Evolutionary conservation across 2,888 invertebrate genomes (phyloP), one percentile per base, ranked within the genome.

Genomic region (Synergus laeviventris): DNA sequence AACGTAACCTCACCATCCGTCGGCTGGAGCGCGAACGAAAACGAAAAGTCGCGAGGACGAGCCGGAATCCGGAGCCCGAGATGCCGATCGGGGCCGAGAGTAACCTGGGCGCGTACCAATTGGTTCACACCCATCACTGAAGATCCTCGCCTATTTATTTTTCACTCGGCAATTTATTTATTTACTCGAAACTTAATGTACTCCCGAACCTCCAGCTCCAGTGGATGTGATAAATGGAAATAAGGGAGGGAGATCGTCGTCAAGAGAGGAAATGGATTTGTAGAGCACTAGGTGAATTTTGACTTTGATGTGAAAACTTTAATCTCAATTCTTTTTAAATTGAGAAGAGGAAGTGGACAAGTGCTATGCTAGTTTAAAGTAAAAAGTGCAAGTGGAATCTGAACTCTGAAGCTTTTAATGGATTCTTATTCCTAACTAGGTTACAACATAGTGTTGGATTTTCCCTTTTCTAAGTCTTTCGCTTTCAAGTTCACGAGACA

Each of bases 61-160:
- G 66, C 45, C 70, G 75, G 75, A 81, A 77, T 75, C 60, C 62
- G 62, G 74, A 74, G 75, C 75, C 70, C 80, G 79, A 79, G 83
- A 78, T 81, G 82, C 78, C 79, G 38, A 61, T 56, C 79, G 81
- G 70, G 64, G 82, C 74, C 54, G 86, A 78, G 78, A 82, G 82
- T 77, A 84, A 81, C 80, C 82, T 83, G 78, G 82, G 82, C 84
- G 81, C 82, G 81, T 78, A 81, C 81, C 81, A 80, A 80, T 80
- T 79, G 84, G 85, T 83, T 85, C 84, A 84, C 85, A 84, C 84
- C 84, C 84, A 84, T 84, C 78, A 74, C 78, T 78, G 78, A 64
- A 76, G 77, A 49, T 66, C 70, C 14, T 54, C 31, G 18, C 21
- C 21, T 64, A 12, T 64, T 39, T 14, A 16, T 66, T 66, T 45